A percentile compares a stretch with the other conserved stretches of the same genome.
Evolutionary conservation across 2,113 vertebrate genomes (phyloP).

Genomic region (Gymnorhina tibicen): DNA sequence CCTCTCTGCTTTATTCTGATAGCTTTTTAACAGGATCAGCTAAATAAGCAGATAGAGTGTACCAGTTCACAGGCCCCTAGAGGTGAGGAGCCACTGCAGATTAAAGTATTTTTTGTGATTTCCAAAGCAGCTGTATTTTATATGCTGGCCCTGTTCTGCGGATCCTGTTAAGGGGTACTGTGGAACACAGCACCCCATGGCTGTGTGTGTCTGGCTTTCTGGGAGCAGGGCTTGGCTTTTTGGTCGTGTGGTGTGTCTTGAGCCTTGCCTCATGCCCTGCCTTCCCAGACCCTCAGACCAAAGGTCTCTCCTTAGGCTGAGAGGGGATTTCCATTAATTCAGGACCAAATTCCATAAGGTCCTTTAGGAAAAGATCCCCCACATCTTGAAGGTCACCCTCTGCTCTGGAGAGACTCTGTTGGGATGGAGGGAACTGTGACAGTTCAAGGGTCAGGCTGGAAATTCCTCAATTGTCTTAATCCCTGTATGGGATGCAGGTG

Average conservation of each 20-base stretch:
- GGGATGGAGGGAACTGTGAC: neutral
- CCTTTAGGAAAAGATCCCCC: neutral
- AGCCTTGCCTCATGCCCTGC: neutral
- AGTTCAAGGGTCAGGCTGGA: neutral
- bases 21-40: slow-evolving; percentile 59
- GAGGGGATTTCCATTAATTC: neutral
- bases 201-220: neutral
- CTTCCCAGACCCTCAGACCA: neutral
- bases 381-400: neutral
- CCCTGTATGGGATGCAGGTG: neutral
- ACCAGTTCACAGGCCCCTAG: neutral
- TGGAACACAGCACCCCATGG: neutral
- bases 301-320: neutral
- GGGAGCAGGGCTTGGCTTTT: neutral
- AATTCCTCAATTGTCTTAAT: neutral
- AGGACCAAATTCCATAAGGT: accelerated
- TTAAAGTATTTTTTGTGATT: slow-evolving; percentile 3
- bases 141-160: slow-evolving; percentile 25
- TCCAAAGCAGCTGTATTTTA: slow-evolving; percentile 43
- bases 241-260: accelerated
- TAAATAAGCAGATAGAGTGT: slow-evolving; percentile 9
- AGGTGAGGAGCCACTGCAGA: slow-evolving; percentile 40
- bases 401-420: neutral
- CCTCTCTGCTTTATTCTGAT: slow-evolving; percentile 19
- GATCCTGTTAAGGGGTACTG: neutral